Evolutionary conservation across 1,140 invertebrate species (phyloP), one percentile per base, ranked within the genome.

Genomic region (Drosophila seguyi): DNA sequence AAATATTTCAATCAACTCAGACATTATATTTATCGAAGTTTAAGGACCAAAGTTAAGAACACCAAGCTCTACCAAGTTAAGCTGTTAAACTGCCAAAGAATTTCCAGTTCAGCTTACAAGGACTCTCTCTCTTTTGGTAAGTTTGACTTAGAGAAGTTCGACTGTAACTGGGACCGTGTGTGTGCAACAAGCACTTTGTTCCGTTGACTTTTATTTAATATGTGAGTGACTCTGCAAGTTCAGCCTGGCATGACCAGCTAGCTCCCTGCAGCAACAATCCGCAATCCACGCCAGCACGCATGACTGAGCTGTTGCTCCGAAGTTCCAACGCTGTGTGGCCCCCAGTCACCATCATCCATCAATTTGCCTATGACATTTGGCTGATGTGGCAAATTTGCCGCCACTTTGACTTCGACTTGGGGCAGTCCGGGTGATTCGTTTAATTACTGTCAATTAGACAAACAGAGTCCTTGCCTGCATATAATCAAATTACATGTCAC

Each of bases 371-470:
- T 55, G 44, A 63, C 69, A 78, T 62, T 62, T 59, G 34, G 39
- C 76, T 71, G 75, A 66, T 78, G 63, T 59, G 59, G 80, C 79
- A 79, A 83, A 55, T 66, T 77, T 52, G 50, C 31, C 18, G 60
- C 22, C 44, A 58, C 61, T 76, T 41, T 34, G 59, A 8, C 59
- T 16, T n/a, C 25, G 48, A 20, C 18, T 55, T 57, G 16, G 44
- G 39, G 22, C 22, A 14, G 11, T 11, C 31, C n/a, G n/a, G 20
- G 45, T n/a, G 66, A 47, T 69, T 80, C 66, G 53, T 81, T 61
- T 90, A 80, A 87, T 87, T 87, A 84, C 60, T 80, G 72, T 77
- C 84, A 87, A 87, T 87, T 87, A 90, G 76, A 58, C 67, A 88
- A 88, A 88, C 72, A 71, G 36, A 18, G 34, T 31, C 20, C 48